Evolutionary conservation across 2,797 vertebrate species (phyloP).

Genomic region (Falco rusticolus): DNA sequence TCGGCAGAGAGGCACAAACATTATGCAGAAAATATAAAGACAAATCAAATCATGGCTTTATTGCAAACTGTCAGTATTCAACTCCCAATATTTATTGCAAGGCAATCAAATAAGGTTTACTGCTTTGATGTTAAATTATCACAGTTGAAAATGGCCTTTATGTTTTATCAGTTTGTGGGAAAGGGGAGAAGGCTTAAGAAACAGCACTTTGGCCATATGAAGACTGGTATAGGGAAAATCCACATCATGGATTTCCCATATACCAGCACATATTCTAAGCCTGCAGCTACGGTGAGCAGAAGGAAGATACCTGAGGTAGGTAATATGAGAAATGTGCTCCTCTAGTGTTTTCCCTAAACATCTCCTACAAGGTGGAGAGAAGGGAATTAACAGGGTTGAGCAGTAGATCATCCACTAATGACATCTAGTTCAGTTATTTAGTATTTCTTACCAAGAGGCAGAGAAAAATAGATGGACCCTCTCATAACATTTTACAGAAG

Average conservation of each 20-base stretch:
- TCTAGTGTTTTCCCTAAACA: background rate
- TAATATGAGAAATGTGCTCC: background rate
- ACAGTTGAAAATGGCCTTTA: background rate
- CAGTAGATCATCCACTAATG: background rate
- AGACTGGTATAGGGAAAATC: background rate
- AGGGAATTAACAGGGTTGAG: background rate
- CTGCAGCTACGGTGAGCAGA: background rate
- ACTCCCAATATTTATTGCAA: background rate
- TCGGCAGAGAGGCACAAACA: background rate
- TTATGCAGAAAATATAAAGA: background rate
- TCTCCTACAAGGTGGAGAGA: background rate
- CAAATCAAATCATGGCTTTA: background rate
- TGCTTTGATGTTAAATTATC: background rate
- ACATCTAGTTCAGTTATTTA: background rate
- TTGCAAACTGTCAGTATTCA: background rate
- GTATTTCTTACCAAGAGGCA: background rate
- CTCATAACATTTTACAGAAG: background rate
- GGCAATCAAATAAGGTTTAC: background rate
- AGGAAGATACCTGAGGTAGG: background rate
- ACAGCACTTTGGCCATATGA: background rate
- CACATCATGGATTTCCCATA: background rate
- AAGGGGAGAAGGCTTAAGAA: background rate
- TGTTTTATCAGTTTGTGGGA: background rate
- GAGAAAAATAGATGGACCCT: background rate
- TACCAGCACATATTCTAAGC: background rate